These are phyloP conservation scores for Muscina levida DNA, from an alignment of 2,888 invertebrate genomes.

Conservation along the genomic window DNA sequence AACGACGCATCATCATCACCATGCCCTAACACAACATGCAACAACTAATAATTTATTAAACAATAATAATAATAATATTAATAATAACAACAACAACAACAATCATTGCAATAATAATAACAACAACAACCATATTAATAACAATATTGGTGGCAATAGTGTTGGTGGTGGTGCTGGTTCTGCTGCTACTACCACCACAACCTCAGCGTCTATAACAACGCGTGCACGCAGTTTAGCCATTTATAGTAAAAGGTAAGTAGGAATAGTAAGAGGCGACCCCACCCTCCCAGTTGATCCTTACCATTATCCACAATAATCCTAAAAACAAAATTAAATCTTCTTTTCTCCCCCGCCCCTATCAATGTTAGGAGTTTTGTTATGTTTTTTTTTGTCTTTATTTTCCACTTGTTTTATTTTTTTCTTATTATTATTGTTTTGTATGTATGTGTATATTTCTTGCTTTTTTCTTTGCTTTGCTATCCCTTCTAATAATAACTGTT, in stretches of 20 bases:
- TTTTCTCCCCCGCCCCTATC: background rate
- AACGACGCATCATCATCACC: constrained; percentile 33
- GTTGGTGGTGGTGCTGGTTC: constrained; percentile 61
- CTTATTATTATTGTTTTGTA: no score
- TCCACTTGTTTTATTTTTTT: background rate
- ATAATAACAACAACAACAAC: constrained; percentile 56
- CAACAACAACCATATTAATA: constrained; percentile 70
- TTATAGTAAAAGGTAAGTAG: constrained; percentile 79
- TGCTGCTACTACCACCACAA: constrained; percentile 68
- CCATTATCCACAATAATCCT: no score
- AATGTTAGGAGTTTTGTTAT: background rate
- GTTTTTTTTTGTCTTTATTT: background rate
- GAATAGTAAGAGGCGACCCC: constrained; percentile 4
- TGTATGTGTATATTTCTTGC: background rate
- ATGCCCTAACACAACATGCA: constrained; percentile 62
- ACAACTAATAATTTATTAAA: constrained; percentile 66
- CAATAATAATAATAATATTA: constrained; percentile 63
- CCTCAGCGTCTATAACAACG: constrained; percentile 72
- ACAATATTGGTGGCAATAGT: constrained; percentile 69
- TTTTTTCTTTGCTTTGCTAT: background rate
- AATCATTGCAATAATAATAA: constrained; percentile 65
- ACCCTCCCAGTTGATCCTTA: no score
- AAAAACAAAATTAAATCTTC: no score
- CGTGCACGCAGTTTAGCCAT: constrained; percentile 78
- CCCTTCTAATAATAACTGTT: no score